Percentiles rank a stretch among this genome's conserved stretches.
phyloP scores from a whole-genome alignment of 1,140 invertebrate species.

The Asbolus verrucosus region DNA sequence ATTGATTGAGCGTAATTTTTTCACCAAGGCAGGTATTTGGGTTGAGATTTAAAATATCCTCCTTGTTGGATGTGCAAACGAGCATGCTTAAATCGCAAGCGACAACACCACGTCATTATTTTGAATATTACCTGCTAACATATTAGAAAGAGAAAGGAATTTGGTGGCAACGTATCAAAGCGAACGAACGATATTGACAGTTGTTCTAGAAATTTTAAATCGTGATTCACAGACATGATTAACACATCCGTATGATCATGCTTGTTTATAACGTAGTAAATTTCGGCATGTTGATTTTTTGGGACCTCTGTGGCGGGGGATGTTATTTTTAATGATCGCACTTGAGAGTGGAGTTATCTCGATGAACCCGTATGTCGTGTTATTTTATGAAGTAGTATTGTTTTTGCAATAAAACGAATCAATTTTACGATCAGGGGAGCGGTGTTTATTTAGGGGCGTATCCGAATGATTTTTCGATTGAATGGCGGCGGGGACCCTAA shows the following conservation, averaged over 20 bases:
- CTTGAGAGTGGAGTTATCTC: constrained; percentile 18
- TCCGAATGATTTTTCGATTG: constrained; percentile 30
- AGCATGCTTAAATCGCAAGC: constrained; percentile 22
- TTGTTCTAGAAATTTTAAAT: constrained; percentile 24
- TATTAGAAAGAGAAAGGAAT: neutral
- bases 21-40: neutral
- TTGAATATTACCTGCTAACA: constrained; percentile 15
- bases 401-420: constrained; percentile 33
- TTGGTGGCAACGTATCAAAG: neutral
- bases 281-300: neutral
- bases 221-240: constrained; percentile 10
- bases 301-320: neutral
- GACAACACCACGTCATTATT: constrained; percentile 23
- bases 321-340: constrained; percentile 6
- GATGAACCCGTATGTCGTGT: constrained; percentile 26
- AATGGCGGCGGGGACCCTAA: constrained; percentile 17
- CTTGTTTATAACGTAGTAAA: neutral
- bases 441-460: constrained; percentile 29
- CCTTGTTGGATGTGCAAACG: constrained; percentile 32
- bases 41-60: constrained; percentile 30
- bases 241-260: constrained; percentile 6
- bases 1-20: constrained; percentile 10
- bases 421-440: constrained; percentile 31
- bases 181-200: neutral
- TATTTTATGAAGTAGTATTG: constrained; percentile 27